Conservation (phyloP, 2,797 vertebrate genomes). For the Cyclura pinguis region DNA sequence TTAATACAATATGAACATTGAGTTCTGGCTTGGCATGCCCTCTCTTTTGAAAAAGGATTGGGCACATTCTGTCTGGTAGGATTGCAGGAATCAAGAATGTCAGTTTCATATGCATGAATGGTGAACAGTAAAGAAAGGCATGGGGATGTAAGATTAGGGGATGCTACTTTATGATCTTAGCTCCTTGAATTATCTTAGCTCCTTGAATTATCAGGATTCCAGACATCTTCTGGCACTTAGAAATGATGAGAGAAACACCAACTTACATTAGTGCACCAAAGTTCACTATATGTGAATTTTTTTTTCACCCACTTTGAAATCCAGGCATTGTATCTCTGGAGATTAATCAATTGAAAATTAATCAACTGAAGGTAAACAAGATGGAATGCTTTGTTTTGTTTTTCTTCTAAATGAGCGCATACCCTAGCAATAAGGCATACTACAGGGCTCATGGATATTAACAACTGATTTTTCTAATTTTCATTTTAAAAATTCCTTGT, state of each 20-base stretch:
- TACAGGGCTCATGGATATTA: not conserved
- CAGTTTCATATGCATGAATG: not conserved
- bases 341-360: not conserved
- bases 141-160: not conserved
- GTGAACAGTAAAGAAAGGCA: not conserved
- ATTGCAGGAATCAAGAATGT: not conserved
- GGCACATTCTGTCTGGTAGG: not conserved
- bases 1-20: slow-evolving; percentile 13
- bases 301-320: slow-evolving; percentile 62
- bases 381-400: not conserved
- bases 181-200: no score
- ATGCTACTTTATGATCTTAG: no score
- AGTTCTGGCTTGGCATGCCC: not conserved
- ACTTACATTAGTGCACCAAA: slow-evolving; percentile 42
- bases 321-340: not conserved
- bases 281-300: slow-evolving; percentile 45
- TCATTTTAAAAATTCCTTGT: not conserved
- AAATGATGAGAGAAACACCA: not conserved
- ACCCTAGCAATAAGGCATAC: not conserved
- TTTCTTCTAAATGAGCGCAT: not conserved
- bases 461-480: not conserved
- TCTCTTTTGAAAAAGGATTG: not conserved
- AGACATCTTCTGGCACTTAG: not conserved
- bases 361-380: not conserved
- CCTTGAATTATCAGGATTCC: not conserved